Percentiles rank a stretch among this genome's conserved stretches.
Conservation (phyloP, 2,113 vertebrate genomes). For the Cebidichthys violaceus region DNA sequence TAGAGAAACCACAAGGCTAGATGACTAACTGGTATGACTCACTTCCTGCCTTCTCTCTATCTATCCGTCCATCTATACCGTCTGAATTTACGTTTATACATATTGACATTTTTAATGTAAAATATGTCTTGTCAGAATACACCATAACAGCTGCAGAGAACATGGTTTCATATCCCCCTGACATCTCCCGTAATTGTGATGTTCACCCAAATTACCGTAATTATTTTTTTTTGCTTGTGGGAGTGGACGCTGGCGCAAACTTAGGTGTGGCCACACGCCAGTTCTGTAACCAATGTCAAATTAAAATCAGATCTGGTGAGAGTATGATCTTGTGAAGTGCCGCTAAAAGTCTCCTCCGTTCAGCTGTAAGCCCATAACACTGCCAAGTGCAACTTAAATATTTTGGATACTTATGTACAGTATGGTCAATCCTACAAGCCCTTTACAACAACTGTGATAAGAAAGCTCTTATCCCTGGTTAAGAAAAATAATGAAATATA, state of each 20-base stretch:
- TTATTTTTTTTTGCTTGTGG: not conserved
- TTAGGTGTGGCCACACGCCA: not conserved
- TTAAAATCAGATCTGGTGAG: not conserved
- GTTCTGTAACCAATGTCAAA: not conserved
- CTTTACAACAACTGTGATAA: not conserved
- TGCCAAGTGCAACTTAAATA: not conserved
- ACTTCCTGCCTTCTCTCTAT: not conserved
- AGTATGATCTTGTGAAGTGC: not conserved
- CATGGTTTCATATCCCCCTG: constrained; percentile 12
- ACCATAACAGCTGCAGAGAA: constrained; percentile 6
- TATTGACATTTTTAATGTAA: constrained; percentile 1
- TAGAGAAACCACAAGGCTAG: constrained; percentile 44
- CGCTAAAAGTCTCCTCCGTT: not conserved
- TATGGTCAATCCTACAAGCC: not conserved
- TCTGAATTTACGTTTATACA: not conserved
- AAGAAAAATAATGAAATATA: not conserved
- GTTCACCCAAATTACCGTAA: constrained; percentile 46
- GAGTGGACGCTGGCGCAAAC: not conserved
- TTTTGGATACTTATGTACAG: not conserved
- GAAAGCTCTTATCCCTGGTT: not conserved
- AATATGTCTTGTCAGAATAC: constrained; percentile 1
- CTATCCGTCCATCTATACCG: not conserved
- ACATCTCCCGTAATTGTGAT: not conserved
- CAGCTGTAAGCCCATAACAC: not conserved
- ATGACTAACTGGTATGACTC: constrained; percentile 57